These are phyloP conservation scores for Natrix natrix DNA, from an alignment of 2,797 vertebrate genomes.

Conservation along the genomic window DNA sequence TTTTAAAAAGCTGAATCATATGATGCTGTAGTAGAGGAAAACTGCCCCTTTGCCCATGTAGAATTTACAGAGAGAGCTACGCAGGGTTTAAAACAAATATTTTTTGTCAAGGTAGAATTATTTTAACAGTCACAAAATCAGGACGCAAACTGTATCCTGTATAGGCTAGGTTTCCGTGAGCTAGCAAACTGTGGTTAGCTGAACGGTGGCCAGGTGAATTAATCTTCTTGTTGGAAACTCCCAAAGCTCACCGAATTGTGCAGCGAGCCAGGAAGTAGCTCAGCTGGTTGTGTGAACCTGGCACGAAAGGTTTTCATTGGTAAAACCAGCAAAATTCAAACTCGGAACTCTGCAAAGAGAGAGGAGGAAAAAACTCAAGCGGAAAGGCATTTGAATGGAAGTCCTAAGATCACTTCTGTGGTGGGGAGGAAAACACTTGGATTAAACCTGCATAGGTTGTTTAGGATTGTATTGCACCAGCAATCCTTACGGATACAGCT, in stretches of 20 bases:
- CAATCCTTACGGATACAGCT: neutral
- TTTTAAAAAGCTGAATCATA: no score
- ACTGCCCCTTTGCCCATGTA: no score
- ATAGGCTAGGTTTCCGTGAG: neutral
- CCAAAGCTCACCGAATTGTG: neutral
- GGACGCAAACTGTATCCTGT: neutral
- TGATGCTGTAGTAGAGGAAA: neutral
- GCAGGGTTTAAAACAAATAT: neutral
- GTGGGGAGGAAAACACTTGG: neutral
- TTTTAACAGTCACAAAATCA: slow-evolving; percentile 14
- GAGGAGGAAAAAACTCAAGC: neutral
- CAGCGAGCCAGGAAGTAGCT: neutral
- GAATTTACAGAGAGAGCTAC: no score
- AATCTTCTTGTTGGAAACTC: neutral
- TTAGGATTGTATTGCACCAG: neutral
- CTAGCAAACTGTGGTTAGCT: neutral
- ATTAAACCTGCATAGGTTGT: neutral
- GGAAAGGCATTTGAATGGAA: neutral
- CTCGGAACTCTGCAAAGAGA: neutral
- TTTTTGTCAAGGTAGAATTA: accelerated
- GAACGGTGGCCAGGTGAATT: neutral
- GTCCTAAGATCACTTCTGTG: neutral
- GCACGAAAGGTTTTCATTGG: neutral
- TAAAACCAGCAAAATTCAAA: neutral
- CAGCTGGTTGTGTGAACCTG: neutral